These are phyloP conservation scores for Collichthys lucidus DNA, from an alignment of 2,113 vertebrate species.

Conservation along the genomic window DNA sequence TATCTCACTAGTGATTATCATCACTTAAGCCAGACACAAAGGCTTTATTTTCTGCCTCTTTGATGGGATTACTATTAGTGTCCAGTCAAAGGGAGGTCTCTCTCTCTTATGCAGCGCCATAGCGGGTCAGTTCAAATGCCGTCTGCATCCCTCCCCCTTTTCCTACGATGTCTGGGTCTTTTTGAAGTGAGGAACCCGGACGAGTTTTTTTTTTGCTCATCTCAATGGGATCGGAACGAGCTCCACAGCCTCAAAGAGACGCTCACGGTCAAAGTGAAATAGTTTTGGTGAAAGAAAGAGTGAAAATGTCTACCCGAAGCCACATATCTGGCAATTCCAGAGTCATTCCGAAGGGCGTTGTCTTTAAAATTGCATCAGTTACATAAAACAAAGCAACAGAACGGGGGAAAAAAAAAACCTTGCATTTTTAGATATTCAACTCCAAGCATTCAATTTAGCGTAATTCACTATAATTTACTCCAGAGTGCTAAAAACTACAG, in stretches of 20 bases:
- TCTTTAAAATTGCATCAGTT: slow-evolving; percentile 57
- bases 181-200: slow-evolving; percentile 77
- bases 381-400: slow-evolving; percentile 69
- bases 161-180: slow-evolving; percentile 35
- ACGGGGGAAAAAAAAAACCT: slow-evolving; percentile 23
- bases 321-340: slow-evolving; percentile 61
- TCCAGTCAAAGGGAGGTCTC: slow-evolving; percentile 53
- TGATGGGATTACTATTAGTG: slow-evolving; percentile 73
- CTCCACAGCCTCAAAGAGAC: slow-evolving; percentile 51
- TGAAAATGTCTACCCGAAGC: slow-evolving; percentile 54
- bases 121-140: slow-evolving; percentile 53
- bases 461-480: slow-evolving; percentile 82
- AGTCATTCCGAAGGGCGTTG: slow-evolving; percentile 62
- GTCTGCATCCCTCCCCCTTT: slow-evolving; percentile 60
- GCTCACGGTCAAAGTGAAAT: slow-evolving; percentile 58
- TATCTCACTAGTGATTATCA: slow-evolving; percentile 30
- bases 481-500: slow-evolving; percentile 75
- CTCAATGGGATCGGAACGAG: slow-evolving; percentile 69
- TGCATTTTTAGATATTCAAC: slow-evolving; percentile 75
- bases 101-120: slow-evolving; percentile 40
- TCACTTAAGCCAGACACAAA: slow-evolving; percentile 34
- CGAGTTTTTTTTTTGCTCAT: slow-evolving; percentile 53
- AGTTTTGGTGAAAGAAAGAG: slow-evolving; percentile 62
- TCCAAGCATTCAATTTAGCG: slow-evolving; percentile 73
- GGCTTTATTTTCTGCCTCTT: slow-evolving; percentile 62